These are phyloP conservation scores for Aphis craccivora DNA, from an alignment of 1,140 invertebrate genomes.

Conservation along the genomic window DNA sequence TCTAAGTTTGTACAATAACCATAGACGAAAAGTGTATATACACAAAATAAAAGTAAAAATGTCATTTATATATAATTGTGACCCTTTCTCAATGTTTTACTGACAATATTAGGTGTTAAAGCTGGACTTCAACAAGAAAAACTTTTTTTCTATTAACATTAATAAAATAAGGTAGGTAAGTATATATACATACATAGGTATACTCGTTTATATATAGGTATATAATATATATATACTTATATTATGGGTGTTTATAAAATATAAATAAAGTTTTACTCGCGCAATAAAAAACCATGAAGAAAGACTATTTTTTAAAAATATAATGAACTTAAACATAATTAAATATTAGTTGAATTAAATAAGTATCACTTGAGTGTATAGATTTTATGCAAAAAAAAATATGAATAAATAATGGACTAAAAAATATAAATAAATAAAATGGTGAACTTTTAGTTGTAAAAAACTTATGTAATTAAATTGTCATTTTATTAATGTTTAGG, in stretches of 20 bases:
- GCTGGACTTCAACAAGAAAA: constrained; percentile 33
- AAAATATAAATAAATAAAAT: constrained; percentile 20
- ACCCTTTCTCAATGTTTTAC: constrained; percentile 29
- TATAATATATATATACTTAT: not conserved
- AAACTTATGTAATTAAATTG: constrained; percentile 34
- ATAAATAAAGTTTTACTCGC: constrained; percentile 38
- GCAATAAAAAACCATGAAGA: not conserved
- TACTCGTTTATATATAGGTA: not conserved
- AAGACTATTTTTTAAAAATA: constrained; percentile 13
- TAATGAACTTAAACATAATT: constrained; percentile 38
- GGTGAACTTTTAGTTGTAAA: constrained; percentile 34
- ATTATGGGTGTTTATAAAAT: not conserved
- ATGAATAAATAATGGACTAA: constrained; percentile 36
- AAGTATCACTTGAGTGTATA: constrained; percentile 20
- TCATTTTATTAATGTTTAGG: constrained; percentile 35
- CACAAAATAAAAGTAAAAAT: constrained; percentile 30
- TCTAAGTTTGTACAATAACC: constrained; percentile 27
- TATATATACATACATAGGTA: not conserved
- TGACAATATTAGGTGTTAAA: constrained; percentile 34
- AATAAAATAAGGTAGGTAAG: not conserved
- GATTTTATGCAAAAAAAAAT: not conserved
- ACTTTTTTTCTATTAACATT: constrained; percentile 47
- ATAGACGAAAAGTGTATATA: not conserved
- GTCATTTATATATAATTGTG: not conserved
- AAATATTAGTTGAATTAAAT: constrained; percentile 35